A percentile compares a stretch with the other conserved stretches of the same genome.
Evolutionary conservation across 2,888 invertebrate genomes (phyloP).

Genomic region (Hypomecis punctinalis): DNA sequence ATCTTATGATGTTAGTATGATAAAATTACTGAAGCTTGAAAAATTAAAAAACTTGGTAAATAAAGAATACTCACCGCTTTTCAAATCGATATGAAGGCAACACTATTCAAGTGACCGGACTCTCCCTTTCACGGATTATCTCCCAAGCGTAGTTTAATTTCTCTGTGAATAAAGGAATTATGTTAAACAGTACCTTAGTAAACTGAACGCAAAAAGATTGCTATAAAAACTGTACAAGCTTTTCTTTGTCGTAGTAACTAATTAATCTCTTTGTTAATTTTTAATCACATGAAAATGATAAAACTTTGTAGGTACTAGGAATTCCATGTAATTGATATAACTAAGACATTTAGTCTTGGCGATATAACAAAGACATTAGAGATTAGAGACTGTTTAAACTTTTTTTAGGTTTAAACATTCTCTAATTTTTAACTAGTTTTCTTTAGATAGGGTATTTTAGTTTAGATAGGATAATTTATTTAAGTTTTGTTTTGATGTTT

Average conservation of each 20-base stretch:
- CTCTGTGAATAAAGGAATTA: slow-evolving; percentile 56
- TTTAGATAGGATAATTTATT: too few species aligned
- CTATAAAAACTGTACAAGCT: slow-evolving; percentile 44
- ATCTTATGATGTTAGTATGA: too few species aligned
- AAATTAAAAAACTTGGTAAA: too few species aligned
- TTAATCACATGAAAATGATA: slow-evolving; percentile 19
- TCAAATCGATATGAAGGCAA: slow-evolving; percentile 3
- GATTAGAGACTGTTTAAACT: too few species aligned
- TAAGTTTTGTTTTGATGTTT: too few species aligned
- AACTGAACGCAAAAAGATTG: slow-evolving; percentile 44
- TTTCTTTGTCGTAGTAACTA: slow-evolving; percentile 41
- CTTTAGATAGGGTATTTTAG: too few species aligned
- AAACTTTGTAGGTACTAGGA: not conserved
- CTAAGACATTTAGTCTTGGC: too few species aligned
- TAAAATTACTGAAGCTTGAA: too few species aligned
- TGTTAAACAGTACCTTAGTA: slow-evolving; percentile 48
- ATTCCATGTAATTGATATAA: too few species aligned
- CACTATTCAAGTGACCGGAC: slow-evolving; percentile 23
- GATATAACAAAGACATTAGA: too few species aligned
- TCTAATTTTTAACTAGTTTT: too few species aligned
- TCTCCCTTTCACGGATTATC: slow-evolving; percentile 49
- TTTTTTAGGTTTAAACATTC: too few species aligned
- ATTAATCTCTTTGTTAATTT: slow-evolving; percentile 45
- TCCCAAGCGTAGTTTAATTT: slow-evolving; percentile 58
- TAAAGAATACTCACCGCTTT: not conserved